phyloP scores from a whole-genome alignment of 2,797 vertebrate species.

The Microcaecilia unicolor region DNA sequence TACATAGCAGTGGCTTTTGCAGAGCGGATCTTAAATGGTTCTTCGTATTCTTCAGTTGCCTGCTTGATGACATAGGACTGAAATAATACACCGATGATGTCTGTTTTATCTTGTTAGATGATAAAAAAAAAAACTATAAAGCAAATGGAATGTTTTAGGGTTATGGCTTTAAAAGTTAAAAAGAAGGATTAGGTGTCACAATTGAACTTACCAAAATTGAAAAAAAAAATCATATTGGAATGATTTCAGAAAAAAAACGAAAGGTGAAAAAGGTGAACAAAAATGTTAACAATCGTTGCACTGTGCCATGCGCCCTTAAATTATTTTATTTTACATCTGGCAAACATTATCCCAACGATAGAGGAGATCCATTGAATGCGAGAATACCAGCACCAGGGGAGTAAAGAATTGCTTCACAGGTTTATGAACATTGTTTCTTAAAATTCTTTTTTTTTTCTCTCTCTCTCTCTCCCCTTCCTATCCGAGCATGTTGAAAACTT shows the following conservation, averaged over 20 bases:
- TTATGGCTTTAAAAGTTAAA: conserved; percentile 41
- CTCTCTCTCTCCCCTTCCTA: conserved; percentile 35
- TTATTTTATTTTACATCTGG: conserved; percentile 59
- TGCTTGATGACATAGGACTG: conserved; percentile 48
- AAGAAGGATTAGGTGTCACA: conserved; percentile 32
- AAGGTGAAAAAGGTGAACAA: conserved; percentile 37
- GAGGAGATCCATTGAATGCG: conserved; percentile 46
- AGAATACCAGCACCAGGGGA: conserved; percentile 41
- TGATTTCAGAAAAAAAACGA: conserved; percentile 30
- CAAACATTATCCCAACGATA: conserved; percentile 42
- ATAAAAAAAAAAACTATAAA: conserved; percentile 41
- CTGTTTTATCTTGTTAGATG: conserved; percentile 60
- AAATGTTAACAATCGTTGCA: conserved; percentile 37
- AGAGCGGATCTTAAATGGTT: conserved; percentile 38
- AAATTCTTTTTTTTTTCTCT: conserved; percentile 36
- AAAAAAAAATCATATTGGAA: conserved; percentile 14
- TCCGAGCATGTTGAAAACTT: too few relatives aligned
- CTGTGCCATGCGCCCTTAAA: conserved; percentile 29
- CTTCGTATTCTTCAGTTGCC: conserved; percentile 56
- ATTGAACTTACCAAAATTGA: conserved; percentile 30
- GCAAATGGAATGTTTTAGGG: conserved; percentile 39
- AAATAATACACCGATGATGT: conserved; percentile 48
- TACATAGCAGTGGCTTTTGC: conserved; percentile 49
- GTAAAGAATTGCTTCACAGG: conserved; percentile 43
- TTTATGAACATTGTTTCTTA: conserved; percentile 39